Evolutionary conservation across 2,113 vertebrate species (phyloP).

Genomic region (Recurvirostra avosetta): DNA sequence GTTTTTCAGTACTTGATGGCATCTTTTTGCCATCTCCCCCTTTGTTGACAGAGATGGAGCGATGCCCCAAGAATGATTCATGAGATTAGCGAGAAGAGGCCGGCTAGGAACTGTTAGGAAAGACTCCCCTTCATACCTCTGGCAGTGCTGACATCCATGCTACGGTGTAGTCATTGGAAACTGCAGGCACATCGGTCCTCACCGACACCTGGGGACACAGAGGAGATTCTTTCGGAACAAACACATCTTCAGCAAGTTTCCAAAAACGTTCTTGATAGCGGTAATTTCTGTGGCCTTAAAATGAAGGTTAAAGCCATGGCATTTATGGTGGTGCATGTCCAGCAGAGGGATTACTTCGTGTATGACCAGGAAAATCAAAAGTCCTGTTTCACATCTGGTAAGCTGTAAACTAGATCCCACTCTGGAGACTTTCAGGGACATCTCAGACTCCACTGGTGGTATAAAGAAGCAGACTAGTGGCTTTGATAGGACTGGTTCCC

Average conservation of each 20-base stretch:
- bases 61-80: neutral
- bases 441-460: neutral
- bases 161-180: slow-evolving; percentile 38
- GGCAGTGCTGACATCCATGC: slow-evolving; percentile 50
- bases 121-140: slow-evolving; percentile 1
- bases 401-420: neutral
- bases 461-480: neutral
- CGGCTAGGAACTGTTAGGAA: neutral
- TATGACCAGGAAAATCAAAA: neutral
- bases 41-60: neutral
- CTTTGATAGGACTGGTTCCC: neutral
- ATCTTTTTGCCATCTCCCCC: neutral
- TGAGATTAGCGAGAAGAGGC: neutral
- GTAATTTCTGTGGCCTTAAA: neutral
- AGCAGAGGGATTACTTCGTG: neutral
- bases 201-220: slow-evolving; percentile 44
- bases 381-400: neutral
- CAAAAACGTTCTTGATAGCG: neutral
- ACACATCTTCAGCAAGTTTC: neutral
- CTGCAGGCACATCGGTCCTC: slow-evolving; percentile 38
- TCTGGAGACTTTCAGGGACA: neutral
- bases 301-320: neutral
- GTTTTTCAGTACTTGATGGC: neutral
- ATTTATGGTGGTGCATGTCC: neutral
- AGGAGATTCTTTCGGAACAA: neutral